Evolutionary conservation across 2,888 invertebrate species (phyloP).

Genomic region (Epistrophe grossulariae): DNA sequence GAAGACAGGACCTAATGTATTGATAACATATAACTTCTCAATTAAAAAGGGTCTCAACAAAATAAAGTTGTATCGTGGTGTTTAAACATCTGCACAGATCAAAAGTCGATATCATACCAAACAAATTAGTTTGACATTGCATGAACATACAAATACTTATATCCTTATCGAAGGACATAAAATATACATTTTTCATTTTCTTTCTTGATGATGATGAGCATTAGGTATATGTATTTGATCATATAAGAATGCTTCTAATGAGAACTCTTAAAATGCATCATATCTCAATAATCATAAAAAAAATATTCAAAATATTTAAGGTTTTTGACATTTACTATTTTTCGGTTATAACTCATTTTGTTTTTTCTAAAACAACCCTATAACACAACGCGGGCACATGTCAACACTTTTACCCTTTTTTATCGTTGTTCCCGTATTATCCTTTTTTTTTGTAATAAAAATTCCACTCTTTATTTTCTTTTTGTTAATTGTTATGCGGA

Average conservation of each 20-base stretch:
- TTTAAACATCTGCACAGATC: slow-evolving; percentile 67
- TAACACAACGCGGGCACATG: slow-evolving; percentile 56
- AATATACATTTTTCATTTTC: slow-evolving; percentile 32
- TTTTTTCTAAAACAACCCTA: slow-evolving; percentile 24
- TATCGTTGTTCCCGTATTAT: slow-evolving; percentile 23
- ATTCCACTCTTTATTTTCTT: slow-evolving; percentile 55
- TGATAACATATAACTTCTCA: not conserved
- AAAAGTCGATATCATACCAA: slow-evolving; percentile 60
- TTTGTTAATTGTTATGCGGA: slow-evolving; percentile 24
- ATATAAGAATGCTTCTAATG: slow-evolving; percentile 17
- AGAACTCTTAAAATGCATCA: slow-evolving; percentile 30
- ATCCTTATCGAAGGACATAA: slow-evolving; percentile 37
- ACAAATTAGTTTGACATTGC: slow-evolving; percentile 65
- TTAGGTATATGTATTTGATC: not conserved
- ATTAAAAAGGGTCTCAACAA: slow-evolving; percentile 36
- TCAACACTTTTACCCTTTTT: slow-evolving; percentile 67
- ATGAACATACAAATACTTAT: not conserved
- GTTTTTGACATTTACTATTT: slow-evolving; percentile 54
- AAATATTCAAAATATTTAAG: slow-evolving; percentile 50
- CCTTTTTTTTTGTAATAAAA: slow-evolving; percentile 63
- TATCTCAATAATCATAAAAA: slow-evolving; percentile 33
- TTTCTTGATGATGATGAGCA: not conserved
- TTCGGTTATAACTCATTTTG: slow-evolving; percentile 66
- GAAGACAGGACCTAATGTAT: not conserved
- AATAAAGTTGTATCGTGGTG: slow-evolving; percentile 20